phyloP scores from a whole-genome alignment of 2,888 invertebrate species.

The Caprella mutica region DNA sequence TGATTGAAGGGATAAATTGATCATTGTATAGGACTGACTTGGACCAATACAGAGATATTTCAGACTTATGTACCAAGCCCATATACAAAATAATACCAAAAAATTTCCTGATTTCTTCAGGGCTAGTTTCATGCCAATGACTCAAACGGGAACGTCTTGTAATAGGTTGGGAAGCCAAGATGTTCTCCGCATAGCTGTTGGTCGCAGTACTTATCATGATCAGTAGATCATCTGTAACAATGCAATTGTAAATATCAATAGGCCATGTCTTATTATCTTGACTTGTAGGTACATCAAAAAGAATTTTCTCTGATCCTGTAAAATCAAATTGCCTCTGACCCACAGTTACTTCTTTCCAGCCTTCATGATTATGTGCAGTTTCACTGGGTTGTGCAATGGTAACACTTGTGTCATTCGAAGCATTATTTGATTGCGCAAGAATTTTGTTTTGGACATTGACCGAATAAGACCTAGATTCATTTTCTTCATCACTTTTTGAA shows the following conservation, averaged over 20 bases:
- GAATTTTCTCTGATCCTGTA: slow-evolving; percentile 14
- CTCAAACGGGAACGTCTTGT: slow-evolving; percentile 6
- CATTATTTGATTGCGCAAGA: too few relatives aligned
- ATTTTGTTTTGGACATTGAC: too few relatives aligned
- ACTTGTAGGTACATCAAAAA: slow-evolving; percentile 2
- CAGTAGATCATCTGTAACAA: slow-evolving; percentile 8
- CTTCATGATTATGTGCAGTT: too few relatives aligned
- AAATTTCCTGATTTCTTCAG: slow-evolving; percentile 15
- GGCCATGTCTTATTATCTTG: slow-evolving; percentile 2
- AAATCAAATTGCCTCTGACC: slow-evolving; percentile 1
- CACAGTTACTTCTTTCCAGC: neutral
- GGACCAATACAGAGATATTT: slow-evolving; percentile 14
- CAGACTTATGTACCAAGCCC: slow-evolving; percentile 10
- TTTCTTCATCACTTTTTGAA: too few relatives aligned
- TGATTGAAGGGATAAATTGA: slow-evolving; percentile 13
- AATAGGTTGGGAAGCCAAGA: neutral
- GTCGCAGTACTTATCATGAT: slow-evolving; percentile 10
- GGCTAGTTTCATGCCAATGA: slow-evolving; percentile 1
- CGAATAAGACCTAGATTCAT: too few relatives aligned
- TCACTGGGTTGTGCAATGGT: too few relatives aligned
- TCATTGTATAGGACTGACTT: slow-evolving; percentile 11
- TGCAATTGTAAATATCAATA: slow-evolving; percentile 2
- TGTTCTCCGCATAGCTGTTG: slow-evolving; percentile 9
- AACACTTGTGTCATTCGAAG: too few relatives aligned
- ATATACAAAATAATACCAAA: slow-evolving; percentile 12